These are phyloP conservation scores for Trachelus troglodyta DNA, from an alignment of 2,888 invertebrate species.

Conservation along the genomic window DNA sequence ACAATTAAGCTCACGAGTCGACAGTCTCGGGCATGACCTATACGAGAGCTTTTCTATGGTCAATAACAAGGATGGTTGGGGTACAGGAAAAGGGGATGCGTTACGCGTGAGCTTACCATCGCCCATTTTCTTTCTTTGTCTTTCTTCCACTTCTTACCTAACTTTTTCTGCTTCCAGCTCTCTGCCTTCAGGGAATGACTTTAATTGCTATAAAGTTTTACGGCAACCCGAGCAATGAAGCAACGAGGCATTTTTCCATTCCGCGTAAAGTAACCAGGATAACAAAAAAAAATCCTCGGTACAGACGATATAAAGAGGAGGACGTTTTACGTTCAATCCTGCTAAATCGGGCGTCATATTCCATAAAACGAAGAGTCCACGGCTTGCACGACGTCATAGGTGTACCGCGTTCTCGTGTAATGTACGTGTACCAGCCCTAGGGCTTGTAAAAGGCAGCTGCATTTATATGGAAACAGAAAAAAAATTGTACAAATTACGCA, in stretches of 20 bases:
- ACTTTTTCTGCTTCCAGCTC: neutral
- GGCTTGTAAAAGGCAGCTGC: too few relatives aligned
- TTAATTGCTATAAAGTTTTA: neutral
- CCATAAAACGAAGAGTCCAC: conserved; percentile 30
- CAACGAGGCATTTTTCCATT: too few relatives aligned
- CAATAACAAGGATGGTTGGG: neutral
- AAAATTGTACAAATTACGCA: too few relatives aligned
- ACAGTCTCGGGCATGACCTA: neutral
- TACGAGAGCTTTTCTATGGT: neutral
- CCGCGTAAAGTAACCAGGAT: conserved; percentile 22
- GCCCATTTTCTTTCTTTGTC: neutral
- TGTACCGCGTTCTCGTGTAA: too few relatives aligned
- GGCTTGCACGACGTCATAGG: too few relatives aligned
- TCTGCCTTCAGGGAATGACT: neutral
- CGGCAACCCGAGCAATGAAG: neutral
- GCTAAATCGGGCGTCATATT: conserved; percentile 35
- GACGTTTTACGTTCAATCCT: conserved; percentile 36
- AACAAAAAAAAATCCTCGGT: conserved; percentile 25
- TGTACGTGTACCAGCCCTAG: too few relatives aligned
- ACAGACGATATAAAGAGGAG: conserved; percentile 26
- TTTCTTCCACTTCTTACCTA: neutral
- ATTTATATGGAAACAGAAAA: too few relatives aligned
- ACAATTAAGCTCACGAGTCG: neutral
- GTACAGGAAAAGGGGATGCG: neutral
- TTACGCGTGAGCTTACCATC: neutral